phyloP scores from a whole-genome alignment of 2,888 invertebrate species.

The Hypena proboscidalis region DNA sequence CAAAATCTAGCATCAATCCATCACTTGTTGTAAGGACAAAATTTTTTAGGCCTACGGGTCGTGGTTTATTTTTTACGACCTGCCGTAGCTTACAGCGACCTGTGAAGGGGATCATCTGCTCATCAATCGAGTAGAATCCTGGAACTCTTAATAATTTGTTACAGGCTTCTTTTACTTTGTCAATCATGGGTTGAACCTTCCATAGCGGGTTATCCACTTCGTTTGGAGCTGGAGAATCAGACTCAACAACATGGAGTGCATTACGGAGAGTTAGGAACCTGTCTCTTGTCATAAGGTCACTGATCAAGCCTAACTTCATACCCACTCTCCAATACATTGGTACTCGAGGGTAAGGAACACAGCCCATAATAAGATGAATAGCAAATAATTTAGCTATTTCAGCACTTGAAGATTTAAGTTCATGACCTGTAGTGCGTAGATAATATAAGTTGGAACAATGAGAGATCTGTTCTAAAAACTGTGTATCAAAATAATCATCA shows the following conservation, averaged over 20 bases:
- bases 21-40: conserved; percentile 31
- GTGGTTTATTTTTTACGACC: conserved; percentile 28
- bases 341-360: too few species aligned
- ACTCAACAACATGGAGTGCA: conserved; percentile 19
- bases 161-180: conserved; percentile 23
- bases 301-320: too few species aligned
- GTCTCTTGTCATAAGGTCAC: conserved; percentile 17
- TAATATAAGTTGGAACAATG: too few species aligned
- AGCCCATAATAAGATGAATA: too few species aligned
- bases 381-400: too few species aligned
- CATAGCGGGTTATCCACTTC: conserved; percentile 18
- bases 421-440: too few species aligned
- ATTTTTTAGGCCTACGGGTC: conserved; percentile 35
- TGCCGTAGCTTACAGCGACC: conserved; percentile 30
- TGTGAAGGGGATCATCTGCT: conserved; percentile 30
- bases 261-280: conserved; percentile 14
- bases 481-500: too few species aligned
- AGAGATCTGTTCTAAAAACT: too few species aligned
- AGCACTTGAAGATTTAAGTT: too few species aligned
- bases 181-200: conserved; percentile 34
- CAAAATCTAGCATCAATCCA: conserved; percentile 36
- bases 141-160: conserved; percentile 26
- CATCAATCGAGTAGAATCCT: conserved; percentile 25
- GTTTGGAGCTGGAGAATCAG: conserved; percentile 2
- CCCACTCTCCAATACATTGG: too few species aligned